Conservation (phyloP, 2,888 invertebrate species). For the Yponomeuta evonymella region DNA sequence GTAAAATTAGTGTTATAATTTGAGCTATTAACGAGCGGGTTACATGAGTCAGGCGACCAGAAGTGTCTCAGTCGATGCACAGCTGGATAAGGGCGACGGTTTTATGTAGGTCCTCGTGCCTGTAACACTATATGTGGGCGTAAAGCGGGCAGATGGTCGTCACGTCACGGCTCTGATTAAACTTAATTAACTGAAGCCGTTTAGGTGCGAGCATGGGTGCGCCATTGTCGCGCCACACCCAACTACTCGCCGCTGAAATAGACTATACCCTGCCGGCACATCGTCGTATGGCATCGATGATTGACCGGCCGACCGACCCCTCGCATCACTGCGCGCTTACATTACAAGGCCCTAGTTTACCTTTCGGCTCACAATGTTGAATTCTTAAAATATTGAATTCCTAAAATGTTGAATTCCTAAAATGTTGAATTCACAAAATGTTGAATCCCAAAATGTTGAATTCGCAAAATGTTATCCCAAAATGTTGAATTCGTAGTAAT, state of each 20-base stretch:
- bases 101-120: conserved; percentile 20
- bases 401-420: too few species aligned
- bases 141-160: conserved; percentile 57
- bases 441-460: too few species aligned
- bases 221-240: conserved; percentile 18
- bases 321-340: neutral
- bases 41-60: conserved; percentile 6
- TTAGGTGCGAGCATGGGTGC: conserved; percentile 50
- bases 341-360: conserved; percentile 25
- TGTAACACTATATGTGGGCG: conserved; percentile 69
- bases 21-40: conserved; percentile 4
- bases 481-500: too few species aligned
- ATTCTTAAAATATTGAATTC: too few species aligned
- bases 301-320: conserved; percentile 33
- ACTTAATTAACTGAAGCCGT: conserved; percentile 76
- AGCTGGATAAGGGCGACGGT: neutral
- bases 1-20: conserved; percentile 9
- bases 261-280: conserved; percentile 18
- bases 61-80: neutral
- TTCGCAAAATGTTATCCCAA: too few species aligned
- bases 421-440: too few species aligned
- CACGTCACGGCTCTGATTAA: conserved; percentile 66
- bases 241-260: conserved; percentile 14
- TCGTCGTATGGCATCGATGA: conserved; percentile 40
- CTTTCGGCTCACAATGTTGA: too few species aligned